phyloP scores from a whole-genome alignment of 2,113 vertebrate genomes.

The Gnathonemus longibarbis region DNA sequence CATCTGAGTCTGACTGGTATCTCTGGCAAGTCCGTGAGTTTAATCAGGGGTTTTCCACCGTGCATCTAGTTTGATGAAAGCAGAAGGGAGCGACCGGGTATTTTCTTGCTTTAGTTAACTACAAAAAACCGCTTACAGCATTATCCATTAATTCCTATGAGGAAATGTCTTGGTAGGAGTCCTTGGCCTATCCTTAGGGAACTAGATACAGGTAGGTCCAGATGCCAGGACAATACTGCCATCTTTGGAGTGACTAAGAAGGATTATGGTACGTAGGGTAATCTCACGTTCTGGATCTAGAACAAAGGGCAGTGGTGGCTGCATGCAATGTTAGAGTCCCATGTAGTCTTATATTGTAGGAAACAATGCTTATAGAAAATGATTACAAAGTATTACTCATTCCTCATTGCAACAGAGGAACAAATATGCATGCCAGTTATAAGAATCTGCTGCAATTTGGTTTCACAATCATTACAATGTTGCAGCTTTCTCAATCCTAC shows the following conservation, averaged over 20 bases:
- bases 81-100: not conserved
- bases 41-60: not conserved
- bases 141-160: not conserved
- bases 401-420: not conserved
- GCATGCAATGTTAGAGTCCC: not conserved
- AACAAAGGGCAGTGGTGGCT: slow-evolving; percentile 7
- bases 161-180: not conserved
- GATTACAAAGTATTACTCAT: not conserved
- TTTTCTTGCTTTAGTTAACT: not conserved
- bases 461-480: not conserved
- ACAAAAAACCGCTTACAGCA: not conserved
- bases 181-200: slow-evolving; percentile 25
- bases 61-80: not conserved
- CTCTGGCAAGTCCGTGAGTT: not conserved
- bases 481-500: not conserved
- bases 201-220: slow-evolving; percentile 32
- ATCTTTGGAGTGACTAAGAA: slow-evolving; percentile 50
- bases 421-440: not conserved
- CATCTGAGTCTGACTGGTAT: not conserved
- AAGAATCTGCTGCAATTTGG: not conserved
- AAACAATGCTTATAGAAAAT: not conserved
- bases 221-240: slow-evolving; percentile 27
- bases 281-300: slow-evolving; percentile 46
- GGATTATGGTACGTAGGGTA: slow-evolving; percentile 59
- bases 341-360: not conserved